Percentiles rank a stretch among this genome's conserved stretches.
Conservation (phyloP, 1,140 invertebrate genomes). For the Drosophila varians region DNA sequence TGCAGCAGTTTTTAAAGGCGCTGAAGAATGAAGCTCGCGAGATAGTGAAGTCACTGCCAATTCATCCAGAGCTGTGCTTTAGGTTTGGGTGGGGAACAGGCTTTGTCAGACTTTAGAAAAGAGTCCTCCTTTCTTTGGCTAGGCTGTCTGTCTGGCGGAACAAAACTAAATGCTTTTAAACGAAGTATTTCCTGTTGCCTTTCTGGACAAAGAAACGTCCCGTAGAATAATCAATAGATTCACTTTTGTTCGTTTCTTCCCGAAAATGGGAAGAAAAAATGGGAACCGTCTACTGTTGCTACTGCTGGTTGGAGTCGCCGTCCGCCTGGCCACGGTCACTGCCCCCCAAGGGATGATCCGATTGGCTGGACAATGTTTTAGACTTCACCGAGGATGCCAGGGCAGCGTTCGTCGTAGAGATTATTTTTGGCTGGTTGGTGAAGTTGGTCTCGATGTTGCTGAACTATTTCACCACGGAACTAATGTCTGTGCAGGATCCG, state of each 20-base stretch:
- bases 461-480: constrained; percentile 56
- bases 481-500: constrained; percentile 67
- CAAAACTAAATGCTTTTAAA: constrained; percentile 13
- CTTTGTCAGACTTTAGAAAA: not conserved
- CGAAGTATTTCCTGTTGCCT: constrained; percentile 10
- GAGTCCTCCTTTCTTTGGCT: not conserved
- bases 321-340: constrained; percentile 91
- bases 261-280: not conserved
- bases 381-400: constrained; percentile 39
- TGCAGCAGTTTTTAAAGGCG: too few relatives aligned
- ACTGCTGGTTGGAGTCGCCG: constrained; percentile 91
- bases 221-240: not conserved
- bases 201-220: not conserved
- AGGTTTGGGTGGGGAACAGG: not conserved
- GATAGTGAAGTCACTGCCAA: too few relatives aligned
- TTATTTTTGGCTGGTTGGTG: constrained; percentile 77
- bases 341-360: constrained; percentile 12
- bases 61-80: too few relatives aligned
- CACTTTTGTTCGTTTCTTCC: not conserved
- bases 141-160: not conserved
- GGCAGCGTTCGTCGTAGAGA: constrained; percentile 62
- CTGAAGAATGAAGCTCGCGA: too few relatives aligned
- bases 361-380: constrained; percentile 48
- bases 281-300: not conserved
- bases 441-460: constrained; percentile 76